phyloP scores from a whole-genome alignment of 2,888 invertebrate species.

The Syritta pipiens region DNA sequence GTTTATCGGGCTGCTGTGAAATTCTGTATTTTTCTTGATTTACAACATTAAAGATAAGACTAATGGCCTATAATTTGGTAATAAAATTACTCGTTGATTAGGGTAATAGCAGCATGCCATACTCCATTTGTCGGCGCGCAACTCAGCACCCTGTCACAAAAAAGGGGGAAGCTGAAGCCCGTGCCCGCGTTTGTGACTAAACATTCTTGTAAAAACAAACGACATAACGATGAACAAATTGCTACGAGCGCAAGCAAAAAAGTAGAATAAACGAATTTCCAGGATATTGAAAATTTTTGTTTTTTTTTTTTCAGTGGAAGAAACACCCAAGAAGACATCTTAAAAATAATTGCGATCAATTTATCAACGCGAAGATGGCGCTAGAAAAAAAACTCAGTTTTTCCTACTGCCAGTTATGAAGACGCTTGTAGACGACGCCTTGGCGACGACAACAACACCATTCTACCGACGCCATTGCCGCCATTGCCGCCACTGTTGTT shows the following conservation, averaged over 20 bases:
- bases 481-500: not conserved
- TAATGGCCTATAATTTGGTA: slow-evolving; percentile 26
- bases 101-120: not conserved
- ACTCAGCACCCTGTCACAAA: not conserved
- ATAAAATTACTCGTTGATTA: slow-evolving; percentile 8
- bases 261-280: not conserved
- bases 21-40: not conserved
- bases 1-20: not conserved
- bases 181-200: not conserved
- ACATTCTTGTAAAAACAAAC: slow-evolving; percentile 25
- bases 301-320: not conserved
- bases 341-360: slow-evolving; percentile 39
- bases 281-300: slow-evolving; percentile 10
- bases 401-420: slow-evolving; percentile 14
- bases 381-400: not conserved
- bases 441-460: not conserved
- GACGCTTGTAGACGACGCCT: slow-evolving; percentile 8
- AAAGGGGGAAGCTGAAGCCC: not conserved
- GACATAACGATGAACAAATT: slow-evolving; percentile 17
- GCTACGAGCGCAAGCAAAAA: not conserved
- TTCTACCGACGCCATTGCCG: slow-evolving; percentile 2
- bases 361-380: slow-evolving; percentile 23
- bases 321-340: slow-evolving; percentile 3
- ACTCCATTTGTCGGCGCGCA: slow-evolving; percentile 7
- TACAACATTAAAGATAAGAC: slow-evolving; percentile 15